Evolutionary conservation across 1,140 invertebrate species (phyloP).

Genomic region (Drosophila erecta): DNA sequence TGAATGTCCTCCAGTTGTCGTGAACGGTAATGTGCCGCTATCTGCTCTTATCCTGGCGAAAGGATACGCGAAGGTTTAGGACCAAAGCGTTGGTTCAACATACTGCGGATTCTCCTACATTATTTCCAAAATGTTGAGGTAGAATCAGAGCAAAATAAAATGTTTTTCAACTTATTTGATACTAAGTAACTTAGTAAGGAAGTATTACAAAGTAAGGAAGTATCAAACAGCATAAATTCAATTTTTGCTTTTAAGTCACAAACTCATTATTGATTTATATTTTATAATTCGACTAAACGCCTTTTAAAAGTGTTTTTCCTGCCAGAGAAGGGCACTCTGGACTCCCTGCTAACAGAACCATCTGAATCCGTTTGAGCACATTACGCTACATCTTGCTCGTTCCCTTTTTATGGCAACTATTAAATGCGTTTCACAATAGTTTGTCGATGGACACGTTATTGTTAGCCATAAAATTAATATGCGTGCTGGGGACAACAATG

Average conservation of each 20-base stretch:
- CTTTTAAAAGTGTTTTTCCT: no score
- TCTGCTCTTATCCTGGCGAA: slow-evolving; percentile 9
- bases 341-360: background rate
- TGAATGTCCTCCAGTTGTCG: slow-evolving; percentile 61
- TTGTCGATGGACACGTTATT: slow-evolving; percentile 78
- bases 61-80: slow-evolving; percentile 2
- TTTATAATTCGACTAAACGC: no score
- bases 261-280: no score
- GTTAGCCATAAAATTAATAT: slow-evolving; percentile 80
- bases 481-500: slow-evolving; percentile 63
- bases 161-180: background rate
- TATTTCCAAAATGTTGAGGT: no score
- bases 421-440: slow-evolving; percentile 73
- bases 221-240: no score
- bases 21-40: slow-evolving; percentile 47
- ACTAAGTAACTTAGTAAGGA: no score
- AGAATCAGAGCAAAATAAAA: no score
- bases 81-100: background rate
- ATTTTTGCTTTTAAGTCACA: no score
- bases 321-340: background rate
- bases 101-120: background rate
- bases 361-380: background rate
- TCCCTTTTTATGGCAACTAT: slow-evolving; percentile 64
- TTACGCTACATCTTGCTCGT: slow-evolving; percentile 31
- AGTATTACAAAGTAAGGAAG: no score